Conservation (phyloP, 2,888 invertebrate genomes). For the Drosophila limbata region DNA sequence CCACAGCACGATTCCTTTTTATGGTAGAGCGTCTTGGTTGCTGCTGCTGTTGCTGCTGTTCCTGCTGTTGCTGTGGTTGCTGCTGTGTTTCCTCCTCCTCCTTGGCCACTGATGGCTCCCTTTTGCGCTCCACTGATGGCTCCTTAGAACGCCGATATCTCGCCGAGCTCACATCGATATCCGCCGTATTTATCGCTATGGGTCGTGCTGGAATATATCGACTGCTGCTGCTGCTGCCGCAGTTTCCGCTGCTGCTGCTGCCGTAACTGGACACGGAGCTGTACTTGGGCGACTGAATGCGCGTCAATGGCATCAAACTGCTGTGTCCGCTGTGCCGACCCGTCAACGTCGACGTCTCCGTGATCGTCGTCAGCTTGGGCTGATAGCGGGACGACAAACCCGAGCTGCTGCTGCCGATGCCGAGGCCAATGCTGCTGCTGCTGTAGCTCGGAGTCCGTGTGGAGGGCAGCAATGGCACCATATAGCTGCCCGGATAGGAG, state of each 20-base stretch:
- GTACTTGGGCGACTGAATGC: constrained; percentile 87
- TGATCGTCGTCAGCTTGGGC: constrained; percentile 91
- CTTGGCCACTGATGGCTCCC: constrained; percentile 16
- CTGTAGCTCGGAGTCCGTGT: constrained; percentile 67
- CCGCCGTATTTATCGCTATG: constrained; percentile 92
- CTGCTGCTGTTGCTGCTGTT: constrained; percentile 56
- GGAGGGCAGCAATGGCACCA: constrained; percentile 77
- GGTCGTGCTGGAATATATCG: constrained; percentile 87
- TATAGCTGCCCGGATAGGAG: constrained; percentile 78
- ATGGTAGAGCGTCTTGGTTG: constrained; percentile 87
- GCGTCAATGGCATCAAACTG: constrained; percentile 84
- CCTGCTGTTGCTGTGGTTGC: constrained; percentile 67
- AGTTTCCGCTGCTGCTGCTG: constrained; percentile 54
- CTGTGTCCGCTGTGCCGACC: constrained; percentile 68
- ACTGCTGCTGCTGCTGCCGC: constrained; percentile 79
- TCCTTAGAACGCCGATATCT: constrained; percentile 85
- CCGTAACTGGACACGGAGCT: constrained; percentile 82
- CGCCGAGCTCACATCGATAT: constrained; percentile 92
- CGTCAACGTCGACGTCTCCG: constrained; percentile 86
- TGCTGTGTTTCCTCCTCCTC: constrained; percentile 58
- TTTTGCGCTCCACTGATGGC: constrained; percentile 26
- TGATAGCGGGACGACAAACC: constrained; percentile 87
- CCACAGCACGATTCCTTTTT: constrained; percentile 90
- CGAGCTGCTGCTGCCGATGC: constrained; percentile 46
- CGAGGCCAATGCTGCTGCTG: constrained; percentile 23